Evolutionary conservation across 1,140 invertebrate species (phyloP).

Genomic region (Pogonomyrmex californicus): DNA sequence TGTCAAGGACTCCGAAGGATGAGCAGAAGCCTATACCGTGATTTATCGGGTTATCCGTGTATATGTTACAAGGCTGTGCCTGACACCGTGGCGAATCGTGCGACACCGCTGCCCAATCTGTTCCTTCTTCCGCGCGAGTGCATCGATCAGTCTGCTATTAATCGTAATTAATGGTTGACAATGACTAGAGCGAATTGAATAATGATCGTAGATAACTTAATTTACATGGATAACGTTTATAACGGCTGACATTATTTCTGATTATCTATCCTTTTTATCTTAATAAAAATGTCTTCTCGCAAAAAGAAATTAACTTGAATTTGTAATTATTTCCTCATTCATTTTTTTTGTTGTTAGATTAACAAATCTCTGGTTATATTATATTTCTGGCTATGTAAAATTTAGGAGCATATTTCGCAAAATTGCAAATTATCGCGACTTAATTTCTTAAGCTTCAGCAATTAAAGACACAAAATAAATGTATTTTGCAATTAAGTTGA

Average conservation of each 20-base stretch:
- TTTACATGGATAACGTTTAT: neutral
- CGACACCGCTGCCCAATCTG: constrained; percentile 31
- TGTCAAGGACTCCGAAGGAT: constrained; percentile 82
- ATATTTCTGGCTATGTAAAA: neutral
- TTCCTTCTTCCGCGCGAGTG: constrained; percentile 54
- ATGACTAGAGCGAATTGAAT: neutral
- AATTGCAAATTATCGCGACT: neutral
- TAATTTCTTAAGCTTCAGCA: neutral
- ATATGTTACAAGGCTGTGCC: constrained; percentile 85
- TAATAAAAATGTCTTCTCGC: neutral
- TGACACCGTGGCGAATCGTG: constrained; percentile 46
- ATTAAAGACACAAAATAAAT: neutral
- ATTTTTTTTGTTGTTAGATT: neutral
- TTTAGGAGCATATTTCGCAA: neutral
- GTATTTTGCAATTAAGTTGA: neutral
- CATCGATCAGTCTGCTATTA: neutral
- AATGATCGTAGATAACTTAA: neutral
- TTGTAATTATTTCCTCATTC: neutral
- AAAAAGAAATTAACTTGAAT: constrained; percentile 20
- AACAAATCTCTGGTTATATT: neutral
- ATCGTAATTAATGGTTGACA: constrained; percentile 3
- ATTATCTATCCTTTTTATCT: neutral
- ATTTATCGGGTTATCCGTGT: constrained; percentile 85
- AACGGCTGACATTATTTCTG: no score
- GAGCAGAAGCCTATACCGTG: constrained; percentile 78